Conservation (phyloP, 2,797 vertebrate genomes). For the Poeciliopsis infans region DNA sequence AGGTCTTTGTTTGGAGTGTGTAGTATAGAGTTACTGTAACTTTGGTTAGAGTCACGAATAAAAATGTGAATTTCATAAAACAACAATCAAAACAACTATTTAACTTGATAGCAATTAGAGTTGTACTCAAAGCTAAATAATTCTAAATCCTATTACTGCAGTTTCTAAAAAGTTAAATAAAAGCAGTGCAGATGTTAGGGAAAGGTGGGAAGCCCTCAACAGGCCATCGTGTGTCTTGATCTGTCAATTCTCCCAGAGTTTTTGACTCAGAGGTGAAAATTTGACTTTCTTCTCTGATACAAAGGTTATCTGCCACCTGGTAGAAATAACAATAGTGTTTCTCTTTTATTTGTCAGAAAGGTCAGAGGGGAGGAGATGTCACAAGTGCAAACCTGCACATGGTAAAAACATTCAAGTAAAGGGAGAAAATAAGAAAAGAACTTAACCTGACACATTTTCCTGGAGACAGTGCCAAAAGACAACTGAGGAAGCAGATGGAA, state of each 20-base stretch:
- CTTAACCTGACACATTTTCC: conserved; percentile 82
- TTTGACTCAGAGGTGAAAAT: conserved; percentile 58
- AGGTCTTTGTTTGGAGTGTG: neutral
- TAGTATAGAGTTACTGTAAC: neutral
- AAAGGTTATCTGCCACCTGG: conserved; percentile 69
- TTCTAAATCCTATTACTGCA: neutral
- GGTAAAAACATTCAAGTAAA: conserved; percentile 35
- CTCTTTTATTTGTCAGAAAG: conserved; percentile 13
- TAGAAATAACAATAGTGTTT: conserved; percentile 31
- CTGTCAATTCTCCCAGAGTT: conserved; percentile 62
- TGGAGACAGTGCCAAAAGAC: conserved; percentile 80
- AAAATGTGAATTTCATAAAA: neutral
- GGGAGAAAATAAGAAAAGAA: conserved; percentile 47
- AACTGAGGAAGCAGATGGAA: conserved; percentile 64
- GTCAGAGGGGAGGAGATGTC: conserved; percentile 24
- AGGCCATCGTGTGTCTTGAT: conserved; percentile 48
- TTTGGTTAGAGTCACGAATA: neutral
- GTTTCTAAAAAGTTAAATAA: conserved; percentile 3
- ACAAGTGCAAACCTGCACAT: conserved; percentile 58
- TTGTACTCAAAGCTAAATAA: neutral
- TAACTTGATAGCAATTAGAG: neutral
- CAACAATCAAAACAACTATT: neutral
- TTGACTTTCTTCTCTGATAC: conserved; percentile 57
- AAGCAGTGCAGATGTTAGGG: conserved; percentile 32
- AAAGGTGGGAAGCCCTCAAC: conserved; percentile 26